A percentile compares a stretch with the other conserved stretches of the same genome.
Conservation (phyloP, 2,113 vertebrate species). For the Vidua macroura region DNA sequence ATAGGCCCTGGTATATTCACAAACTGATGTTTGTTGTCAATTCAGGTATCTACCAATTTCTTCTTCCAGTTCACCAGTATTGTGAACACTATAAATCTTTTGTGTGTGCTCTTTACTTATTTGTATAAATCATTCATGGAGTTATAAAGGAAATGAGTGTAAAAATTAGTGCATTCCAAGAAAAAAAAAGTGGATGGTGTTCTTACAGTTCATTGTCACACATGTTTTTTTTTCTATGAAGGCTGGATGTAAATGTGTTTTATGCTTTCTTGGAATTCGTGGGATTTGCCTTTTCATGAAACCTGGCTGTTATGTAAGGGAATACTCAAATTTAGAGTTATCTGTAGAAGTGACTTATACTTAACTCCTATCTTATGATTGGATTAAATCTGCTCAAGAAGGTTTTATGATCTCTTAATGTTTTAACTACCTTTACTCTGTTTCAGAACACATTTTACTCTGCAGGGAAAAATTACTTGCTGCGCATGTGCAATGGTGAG, state of each 20-base stretch:
- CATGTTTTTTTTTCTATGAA: not conserved
- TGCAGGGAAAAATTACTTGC: conserved; percentile 96
- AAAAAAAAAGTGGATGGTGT: not conserved
- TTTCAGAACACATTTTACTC: conserved; percentile 93
- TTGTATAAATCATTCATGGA: not conserved
- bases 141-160: not conserved
- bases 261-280: not conserved
- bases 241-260: not conserved
- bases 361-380: not conserved
- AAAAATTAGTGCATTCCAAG: not conserved
- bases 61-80: not conserved
- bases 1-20: not conserved
- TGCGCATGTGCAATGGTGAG: conserved; percentile 99
- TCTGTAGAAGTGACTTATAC: not conserved
- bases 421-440: not conserved
- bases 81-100: not conserved
- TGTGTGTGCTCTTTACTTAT: not conserved
- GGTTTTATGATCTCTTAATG: not conserved
- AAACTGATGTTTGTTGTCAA: not conserved
- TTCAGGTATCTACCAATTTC: not conserved
- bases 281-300: not conserved
- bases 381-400: not conserved
- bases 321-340: not conserved
- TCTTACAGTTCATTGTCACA: not conserved
- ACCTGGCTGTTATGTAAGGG: not conserved